phyloP scores from a whole-genome alignment of 2,797 vertebrate genomes.

The Danio tinwini region DNA sequence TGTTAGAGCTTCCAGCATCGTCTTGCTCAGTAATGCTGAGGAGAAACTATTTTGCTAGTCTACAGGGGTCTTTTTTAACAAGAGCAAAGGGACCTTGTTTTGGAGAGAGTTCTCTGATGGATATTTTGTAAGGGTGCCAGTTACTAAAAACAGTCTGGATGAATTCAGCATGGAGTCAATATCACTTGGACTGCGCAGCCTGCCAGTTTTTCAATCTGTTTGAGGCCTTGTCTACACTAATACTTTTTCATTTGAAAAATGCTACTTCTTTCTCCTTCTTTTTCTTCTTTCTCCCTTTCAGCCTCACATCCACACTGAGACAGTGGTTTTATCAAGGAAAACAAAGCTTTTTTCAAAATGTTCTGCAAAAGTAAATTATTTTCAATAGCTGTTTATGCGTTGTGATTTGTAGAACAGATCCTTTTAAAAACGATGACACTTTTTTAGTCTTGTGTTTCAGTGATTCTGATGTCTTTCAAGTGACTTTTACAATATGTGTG shows the following conservation, averaged over 20 bases:
- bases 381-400: too few species aligned
- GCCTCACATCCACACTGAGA: too few species aligned
- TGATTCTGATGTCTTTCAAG: too few species aligned
- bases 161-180: slow-evolving; percentile 31
- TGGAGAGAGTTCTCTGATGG: slow-evolving; percentile 8
- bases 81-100: slow-evolving; percentile 40
- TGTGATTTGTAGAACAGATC: too few species aligned
- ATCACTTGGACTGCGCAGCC: background rate
- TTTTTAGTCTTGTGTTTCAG: too few species aligned
- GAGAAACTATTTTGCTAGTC: slow-evolving; percentile 23
- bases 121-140: slow-evolving; percentile 19
- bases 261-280: too few species aligned
- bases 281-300: too few species aligned
- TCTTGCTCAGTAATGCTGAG: slow-evolving; percentile 9
- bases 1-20: slow-evolving; percentile 48
- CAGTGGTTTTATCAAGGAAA: background rate
- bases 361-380: too few species aligned
- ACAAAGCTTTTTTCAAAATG: background rate
- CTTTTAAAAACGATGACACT: too few species aligned
- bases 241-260: too few species aligned
- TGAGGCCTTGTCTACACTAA: background rate
- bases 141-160: slow-evolving; percentile 13
- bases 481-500: too few species aligned
- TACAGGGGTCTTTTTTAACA: slow-evolving; percentile 52
- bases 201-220: slow-evolving; percentile 18